Conservation (phyloP, 1,140 invertebrate species). For the Conus betulinus region DNA sequence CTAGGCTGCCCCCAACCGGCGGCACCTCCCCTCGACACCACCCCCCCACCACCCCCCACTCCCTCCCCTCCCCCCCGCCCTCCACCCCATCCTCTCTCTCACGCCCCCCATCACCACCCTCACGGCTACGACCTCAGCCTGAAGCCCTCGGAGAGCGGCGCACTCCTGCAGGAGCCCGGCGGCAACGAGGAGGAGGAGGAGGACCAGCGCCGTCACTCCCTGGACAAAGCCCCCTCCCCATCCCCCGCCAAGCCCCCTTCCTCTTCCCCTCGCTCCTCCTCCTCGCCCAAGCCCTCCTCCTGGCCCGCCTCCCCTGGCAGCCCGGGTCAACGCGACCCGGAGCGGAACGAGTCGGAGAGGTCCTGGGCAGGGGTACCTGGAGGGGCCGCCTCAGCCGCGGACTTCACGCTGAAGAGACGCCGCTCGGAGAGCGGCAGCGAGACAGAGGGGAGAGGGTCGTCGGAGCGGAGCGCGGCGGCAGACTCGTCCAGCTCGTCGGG, state of each 20-base stretch:
- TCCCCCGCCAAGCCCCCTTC: neutral
- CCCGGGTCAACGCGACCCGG: slow-evolving; percentile 16
- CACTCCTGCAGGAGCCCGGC: neutral
- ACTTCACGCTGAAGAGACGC: neutral
- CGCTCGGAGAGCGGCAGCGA: neutral
- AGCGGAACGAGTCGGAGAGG: neutral
- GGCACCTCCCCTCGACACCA: slow-evolving; percentile 28
- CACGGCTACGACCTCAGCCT: slow-evolving; percentile 14
- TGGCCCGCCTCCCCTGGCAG: neutral
- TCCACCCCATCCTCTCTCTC: slow-evolving; percentile 23
- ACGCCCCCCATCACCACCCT: neutral
- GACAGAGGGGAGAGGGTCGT: neutral
- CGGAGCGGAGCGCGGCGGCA: neutral
- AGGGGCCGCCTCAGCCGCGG: neutral
- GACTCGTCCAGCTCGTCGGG: neutral
- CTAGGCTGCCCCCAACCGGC: neutral
- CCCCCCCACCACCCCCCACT: slow-evolving; percentile 28
- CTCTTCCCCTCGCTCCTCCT: neutral
- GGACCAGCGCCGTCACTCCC: neutral
- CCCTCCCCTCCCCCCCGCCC: slow-evolving; percentile 27
- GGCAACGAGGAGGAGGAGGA: neutral
- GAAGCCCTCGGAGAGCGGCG: neutral
- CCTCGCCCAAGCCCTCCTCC: slow-evolving; percentile 23
- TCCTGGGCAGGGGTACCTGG: neutral
- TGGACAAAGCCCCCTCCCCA: neutral